Evolutionary conservation across 2,888 invertebrate genomes (phyloP).

Genomic region (Nysson spinosus): DNA sequence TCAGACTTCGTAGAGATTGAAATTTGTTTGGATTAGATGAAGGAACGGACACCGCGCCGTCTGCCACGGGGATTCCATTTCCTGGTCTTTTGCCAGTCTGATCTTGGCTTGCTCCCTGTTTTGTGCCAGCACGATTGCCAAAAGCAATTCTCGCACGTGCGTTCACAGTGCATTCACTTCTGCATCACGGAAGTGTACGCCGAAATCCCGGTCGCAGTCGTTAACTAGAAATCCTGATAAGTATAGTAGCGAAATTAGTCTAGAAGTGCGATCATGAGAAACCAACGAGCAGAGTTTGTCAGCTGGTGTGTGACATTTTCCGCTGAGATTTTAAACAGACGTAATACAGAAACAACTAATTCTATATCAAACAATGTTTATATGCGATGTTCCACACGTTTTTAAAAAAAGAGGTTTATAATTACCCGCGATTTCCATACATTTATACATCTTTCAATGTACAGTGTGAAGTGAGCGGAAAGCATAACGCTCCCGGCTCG

Average conservation of each 20-base stretch:
- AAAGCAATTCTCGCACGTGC: conserved; percentile 45
- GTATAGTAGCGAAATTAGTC: conserved; percentile 42
- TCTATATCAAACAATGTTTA: too few relatives aligned
- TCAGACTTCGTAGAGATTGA: too few relatives aligned
- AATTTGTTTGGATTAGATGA: conserved; percentile 10
- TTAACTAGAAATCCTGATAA: conserved; percentile 39
- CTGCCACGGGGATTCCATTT: conserved; percentile 59
- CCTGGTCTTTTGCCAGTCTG: conserved; percentile 62
- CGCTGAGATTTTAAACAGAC: too few relatives aligned
- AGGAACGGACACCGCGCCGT: conserved; percentile 62
- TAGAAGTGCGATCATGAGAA: conserved; percentile 31
- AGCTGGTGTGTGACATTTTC: too few relatives aligned
- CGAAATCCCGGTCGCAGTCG: conserved; percentile 7
- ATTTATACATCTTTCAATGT: too few relatives aligned
- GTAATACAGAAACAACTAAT: too few relatives aligned
- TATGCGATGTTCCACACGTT: too few relatives aligned
- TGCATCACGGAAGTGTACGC: conserved; percentile 7
- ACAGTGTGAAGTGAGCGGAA: too few relatives aligned
- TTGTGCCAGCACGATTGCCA: conserved; percentile 37
- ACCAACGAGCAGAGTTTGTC: too few relatives aligned
- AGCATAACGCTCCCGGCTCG: too few relatives aligned
- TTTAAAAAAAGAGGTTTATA: too few relatives aligned
- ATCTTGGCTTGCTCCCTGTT: conserved; percentile 41
- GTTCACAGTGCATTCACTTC: conserved; percentile 9
- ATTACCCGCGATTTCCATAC: too few relatives aligned